These are phyloP conservation scores for Bungarus multicinctus DNA, from an alignment of 2,113 vertebrate species.

Conservation along the genomic window DNA sequence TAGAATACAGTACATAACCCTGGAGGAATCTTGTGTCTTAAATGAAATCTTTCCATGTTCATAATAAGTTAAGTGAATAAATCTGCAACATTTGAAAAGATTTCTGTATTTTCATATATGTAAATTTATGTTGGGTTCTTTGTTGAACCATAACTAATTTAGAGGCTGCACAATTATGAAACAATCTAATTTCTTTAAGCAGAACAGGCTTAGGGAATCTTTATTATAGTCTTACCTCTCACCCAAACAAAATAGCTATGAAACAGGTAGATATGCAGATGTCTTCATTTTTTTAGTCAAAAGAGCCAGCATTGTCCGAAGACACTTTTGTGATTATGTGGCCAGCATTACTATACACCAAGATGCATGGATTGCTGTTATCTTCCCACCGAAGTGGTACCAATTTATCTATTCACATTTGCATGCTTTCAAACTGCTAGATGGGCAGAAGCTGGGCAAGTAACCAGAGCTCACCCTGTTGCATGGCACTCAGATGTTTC, in stretches of 20 bases:
- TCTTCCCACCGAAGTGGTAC: neutral
- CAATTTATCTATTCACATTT: no score
- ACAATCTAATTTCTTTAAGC: neutral
- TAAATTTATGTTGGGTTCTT: neutral
- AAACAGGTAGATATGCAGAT: neutral
- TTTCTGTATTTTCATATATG: neutral
- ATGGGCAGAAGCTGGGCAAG: no score
- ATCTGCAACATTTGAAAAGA: neutral
- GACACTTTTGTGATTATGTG: neutral
- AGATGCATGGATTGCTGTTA: neutral
- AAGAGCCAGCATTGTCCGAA: neutral
- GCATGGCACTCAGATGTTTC: neutral
- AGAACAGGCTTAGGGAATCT: neutral
- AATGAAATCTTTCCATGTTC: neutral
- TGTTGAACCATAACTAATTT: neutral
- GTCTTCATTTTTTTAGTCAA: neutral
- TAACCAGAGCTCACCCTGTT: neutral
- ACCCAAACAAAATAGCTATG: neutral
- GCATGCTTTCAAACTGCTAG: no score
- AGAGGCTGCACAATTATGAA: neutral
- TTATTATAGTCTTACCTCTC: neutral
- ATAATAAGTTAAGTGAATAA: neutral
- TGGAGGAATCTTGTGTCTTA: neutral
- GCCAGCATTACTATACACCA: neutral
- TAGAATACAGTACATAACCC: neutral